A percentile compares a stretch with the other conserved stretches of the same genome.
phyloP scores from a whole-genome alignment of 2,888 invertebrate species.

The Parnassius smintheus region DNA sequence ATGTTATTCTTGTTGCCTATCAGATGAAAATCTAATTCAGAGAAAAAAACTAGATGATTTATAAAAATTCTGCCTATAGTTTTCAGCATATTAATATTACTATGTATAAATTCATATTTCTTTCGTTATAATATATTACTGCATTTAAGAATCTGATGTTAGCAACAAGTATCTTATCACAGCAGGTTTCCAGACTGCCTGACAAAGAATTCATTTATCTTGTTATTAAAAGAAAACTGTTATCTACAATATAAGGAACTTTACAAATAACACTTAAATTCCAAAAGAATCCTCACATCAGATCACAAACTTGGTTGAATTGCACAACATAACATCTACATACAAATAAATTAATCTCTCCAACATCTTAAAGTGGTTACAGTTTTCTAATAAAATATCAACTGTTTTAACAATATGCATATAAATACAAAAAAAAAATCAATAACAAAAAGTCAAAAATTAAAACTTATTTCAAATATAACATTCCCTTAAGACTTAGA shows the following conservation, averaged over 20 bases:
- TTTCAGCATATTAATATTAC: conserved; percentile 24
- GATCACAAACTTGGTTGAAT: conserved; percentile 77
- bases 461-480: conserved; percentile 58
- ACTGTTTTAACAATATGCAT: conserved; percentile 67
- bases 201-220: conserved; percentile 25
- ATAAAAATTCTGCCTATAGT: conserved; percentile 55
- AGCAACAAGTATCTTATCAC: conserved; percentile 60
- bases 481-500: conserved; percentile 51
- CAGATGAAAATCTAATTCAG: no score
- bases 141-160: conserved; percentile 68
- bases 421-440: conserved; percentile 66
- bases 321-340: conserved; percentile 73
- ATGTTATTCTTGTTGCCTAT: no score
- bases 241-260: conserved; percentile 77
- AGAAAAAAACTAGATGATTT: conserved; percentile 32
- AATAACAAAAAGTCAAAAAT: conserved; percentile 70
- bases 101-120: conserved; percentile 30
- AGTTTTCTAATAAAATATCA: conserved; percentile 74
- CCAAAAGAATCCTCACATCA: conserved; percentile 72
- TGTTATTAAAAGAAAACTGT: conserved; percentile 56
- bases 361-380: conserved; percentile 48
- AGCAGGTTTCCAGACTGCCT: conserved; percentile 42
- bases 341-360: conserved; percentile 77
- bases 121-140: conserved; percentile 51
- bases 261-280: conserved; percentile 71